Base-by-base conservation (phyloP, 2,113 vertebrate genomes). In the Chaetodon auriga region DNA sequence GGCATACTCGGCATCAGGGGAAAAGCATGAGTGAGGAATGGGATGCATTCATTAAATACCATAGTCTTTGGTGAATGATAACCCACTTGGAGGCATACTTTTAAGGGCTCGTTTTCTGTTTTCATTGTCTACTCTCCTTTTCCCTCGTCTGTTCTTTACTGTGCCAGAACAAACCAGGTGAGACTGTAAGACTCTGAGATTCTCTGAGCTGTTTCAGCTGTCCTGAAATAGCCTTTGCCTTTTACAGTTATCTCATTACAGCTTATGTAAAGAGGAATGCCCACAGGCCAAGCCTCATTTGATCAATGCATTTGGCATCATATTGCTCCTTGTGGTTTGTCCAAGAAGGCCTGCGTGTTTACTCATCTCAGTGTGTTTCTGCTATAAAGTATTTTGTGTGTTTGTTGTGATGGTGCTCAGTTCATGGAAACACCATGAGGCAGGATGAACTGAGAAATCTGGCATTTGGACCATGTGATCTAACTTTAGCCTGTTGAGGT, bases 11-110 rank as follows among this genome's bases (percentile, higher is more conserved):
- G 23, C 74, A 81, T 60, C 49, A 69, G 53, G 30, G 53, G 19
- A 62, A 79, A 6, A 14, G 64, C 25, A n/a, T 25, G 76, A 61
- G 49, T 25, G 41, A 70, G 30, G 80, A 83, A 87, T 54, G 35
- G 43, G 1, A 68, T 41, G 51, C 65, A 77, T 89, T 89, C 83
- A 80, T 80, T 53, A 69, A 80, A 91, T 85, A 16, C 80, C 70
- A 41, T 30, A 43, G 51, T 21, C 14, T 58, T 55, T 25, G 23
- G 46, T 54, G 14, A 75, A 53, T 55, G 18, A 60, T 45, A 80
- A 68, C 13, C 72, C 18, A 58, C 8, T 23, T 45, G 9, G 0
- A 81, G 55, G 68, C 12, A 57, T 65, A 54, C 21, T 66, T 58
- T 65, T 36, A 45, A 43, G 13, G 69, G n/a, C 23, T 48, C 14